phyloP scores from a whole-genome alignment of 2,888 invertebrate species.

The Ypsolopha scabrella region DNA sequence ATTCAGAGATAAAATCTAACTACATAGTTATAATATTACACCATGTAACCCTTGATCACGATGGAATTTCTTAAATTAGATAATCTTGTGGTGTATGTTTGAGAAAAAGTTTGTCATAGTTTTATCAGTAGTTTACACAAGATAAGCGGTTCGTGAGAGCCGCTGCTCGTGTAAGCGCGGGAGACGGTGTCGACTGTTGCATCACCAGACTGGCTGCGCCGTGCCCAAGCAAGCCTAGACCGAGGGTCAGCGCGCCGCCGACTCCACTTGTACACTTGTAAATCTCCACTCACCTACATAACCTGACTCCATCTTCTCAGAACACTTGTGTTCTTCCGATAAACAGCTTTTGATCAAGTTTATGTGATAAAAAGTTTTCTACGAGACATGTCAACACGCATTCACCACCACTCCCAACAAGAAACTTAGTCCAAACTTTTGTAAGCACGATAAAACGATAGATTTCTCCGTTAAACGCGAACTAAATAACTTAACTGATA shows the following conservation, averaged over 20 bases:
- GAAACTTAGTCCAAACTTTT: slow-evolving; percentile 28
- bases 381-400: slow-evolving; percentile 52
- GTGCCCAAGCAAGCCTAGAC: neutral
- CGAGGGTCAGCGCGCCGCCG: neutral
- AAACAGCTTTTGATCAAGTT: slow-evolving; percentile 30
- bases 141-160: slow-evolving; percentile 9
- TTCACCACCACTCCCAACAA: slow-evolving; percentile 33
- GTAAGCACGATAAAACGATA: slow-evolving; percentile 3
- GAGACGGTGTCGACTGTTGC: slow-evolving; percentile 18
- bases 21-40: too few relatives aligned
- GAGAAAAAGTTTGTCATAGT: slow-evolving; percentile 21
- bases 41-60: too few relatives aligned
- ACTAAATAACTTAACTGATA: slow-evolving; percentile 9
- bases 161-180: neutral
- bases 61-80: slow-evolving; percentile 13
- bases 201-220: slow-evolving; percentile 13
- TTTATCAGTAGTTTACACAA: slow-evolving; percentile 34
- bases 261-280: neutral
- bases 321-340: slow-evolving; percentile 16
- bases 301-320: slow-evolving; percentile 43
- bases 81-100: slow-evolving; percentile 17
- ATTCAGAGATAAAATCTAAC: too few relatives aligned
- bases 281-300: slow-evolving; percentile 44
- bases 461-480: neutral
- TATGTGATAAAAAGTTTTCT: slow-evolving; percentile 36